A percentile compares a stretch with the other conserved stretches of the same genome.
Conservation (phyloP, 1,140 invertebrate genomes). For the Nasonia vitripennis region DNA sequence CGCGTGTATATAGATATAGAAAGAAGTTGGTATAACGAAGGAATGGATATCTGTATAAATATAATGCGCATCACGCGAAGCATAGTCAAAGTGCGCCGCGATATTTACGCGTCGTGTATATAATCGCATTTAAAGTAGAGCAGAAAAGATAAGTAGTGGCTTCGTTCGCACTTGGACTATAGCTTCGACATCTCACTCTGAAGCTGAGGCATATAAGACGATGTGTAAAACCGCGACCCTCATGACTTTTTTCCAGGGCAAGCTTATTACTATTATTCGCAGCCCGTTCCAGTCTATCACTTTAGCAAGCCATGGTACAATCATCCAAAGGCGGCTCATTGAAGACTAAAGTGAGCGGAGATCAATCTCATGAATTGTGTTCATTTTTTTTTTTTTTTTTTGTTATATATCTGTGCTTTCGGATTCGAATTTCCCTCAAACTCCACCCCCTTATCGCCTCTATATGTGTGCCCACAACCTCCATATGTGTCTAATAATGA, state of each 20-base stretch:
- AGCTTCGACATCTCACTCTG: not conserved
- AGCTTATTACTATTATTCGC: slow-evolving; percentile 74
- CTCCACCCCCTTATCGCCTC: not conserved
- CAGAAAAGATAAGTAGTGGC: too few relatives aligned
- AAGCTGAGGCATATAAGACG: slow-evolving; percentile 17
- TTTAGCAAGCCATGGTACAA: slow-evolving; percentile 75
- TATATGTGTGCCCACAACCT: not conserved
- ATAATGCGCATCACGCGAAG: not conserved
- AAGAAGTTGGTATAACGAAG: not conserved
- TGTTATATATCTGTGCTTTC: not conserved
- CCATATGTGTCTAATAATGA: slow-evolving; percentile 15
- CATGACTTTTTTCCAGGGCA: slow-evolving; percentile 52
- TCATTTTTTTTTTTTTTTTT: not conserved
- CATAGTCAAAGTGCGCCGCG: not conserved
- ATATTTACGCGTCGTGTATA: too few relatives aligned
- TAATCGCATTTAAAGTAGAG: too few relatives aligned
- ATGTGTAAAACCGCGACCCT: slow-evolving; percentile 57
- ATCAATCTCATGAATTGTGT: slow-evolving; percentile 47
- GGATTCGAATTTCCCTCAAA: not conserved
- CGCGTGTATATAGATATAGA: not conserved
- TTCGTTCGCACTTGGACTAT: slow-evolving; percentile 24
- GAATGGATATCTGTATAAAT: not conserved
- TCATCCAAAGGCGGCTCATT: slow-evolving; percentile 56
- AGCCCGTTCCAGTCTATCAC: slow-evolving; percentile 74
- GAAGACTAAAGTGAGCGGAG: slow-evolving; percentile 50